Percentiles rank a stretch among this genome's conserved stretches.
Evolutionary conservation across 2,113 vertebrate genomes (phyloP).

Genomic region (Cyanistes caeruleus): DNA sequence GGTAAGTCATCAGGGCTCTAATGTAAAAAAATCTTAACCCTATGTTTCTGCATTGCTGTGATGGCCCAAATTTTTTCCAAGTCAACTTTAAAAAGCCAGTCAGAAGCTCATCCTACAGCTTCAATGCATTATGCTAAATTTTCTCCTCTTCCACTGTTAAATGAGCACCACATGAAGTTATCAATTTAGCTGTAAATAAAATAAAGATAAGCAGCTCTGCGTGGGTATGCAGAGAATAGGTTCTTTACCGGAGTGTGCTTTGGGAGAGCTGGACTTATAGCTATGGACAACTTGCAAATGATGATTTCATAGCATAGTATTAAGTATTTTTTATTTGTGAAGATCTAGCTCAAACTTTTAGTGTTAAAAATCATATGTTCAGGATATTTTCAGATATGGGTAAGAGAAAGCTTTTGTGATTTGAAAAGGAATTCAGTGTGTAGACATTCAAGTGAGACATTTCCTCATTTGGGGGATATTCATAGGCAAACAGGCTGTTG

Average conservation of each 20-base stretch:
- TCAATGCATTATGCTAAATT: background rate
- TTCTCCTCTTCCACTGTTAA: background rate
- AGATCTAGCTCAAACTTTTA: background rate
- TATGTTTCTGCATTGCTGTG: background rate
- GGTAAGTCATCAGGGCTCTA: background rate
- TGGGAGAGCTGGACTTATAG: background rate
- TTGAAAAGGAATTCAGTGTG: background rate
- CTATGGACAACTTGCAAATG: fast-evolving
- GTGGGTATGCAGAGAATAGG: background rate
- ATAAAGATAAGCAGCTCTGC: background rate
- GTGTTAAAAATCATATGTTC: background rate
- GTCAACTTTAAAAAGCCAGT: background rate
- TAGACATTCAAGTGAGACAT: background rate
- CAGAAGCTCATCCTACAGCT: background rate
- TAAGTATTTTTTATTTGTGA: background rate
- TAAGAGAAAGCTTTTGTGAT: background rate
- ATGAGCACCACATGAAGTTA: background rate
- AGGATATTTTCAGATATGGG: background rate
- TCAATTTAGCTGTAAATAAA: background rate
- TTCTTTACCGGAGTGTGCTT: fast-evolving
- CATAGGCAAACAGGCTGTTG: background rate
- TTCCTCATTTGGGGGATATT: background rate
- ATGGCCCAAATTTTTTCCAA: background rate
- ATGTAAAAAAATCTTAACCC: background rate
- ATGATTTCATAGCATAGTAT: background rate